Percentiles rank a stretch among this genome's conserved stretches.
Evolutionary conservation across 2,113 vertebrate genomes (phyloP).

Genomic region (Cavia aperea): DNA sequence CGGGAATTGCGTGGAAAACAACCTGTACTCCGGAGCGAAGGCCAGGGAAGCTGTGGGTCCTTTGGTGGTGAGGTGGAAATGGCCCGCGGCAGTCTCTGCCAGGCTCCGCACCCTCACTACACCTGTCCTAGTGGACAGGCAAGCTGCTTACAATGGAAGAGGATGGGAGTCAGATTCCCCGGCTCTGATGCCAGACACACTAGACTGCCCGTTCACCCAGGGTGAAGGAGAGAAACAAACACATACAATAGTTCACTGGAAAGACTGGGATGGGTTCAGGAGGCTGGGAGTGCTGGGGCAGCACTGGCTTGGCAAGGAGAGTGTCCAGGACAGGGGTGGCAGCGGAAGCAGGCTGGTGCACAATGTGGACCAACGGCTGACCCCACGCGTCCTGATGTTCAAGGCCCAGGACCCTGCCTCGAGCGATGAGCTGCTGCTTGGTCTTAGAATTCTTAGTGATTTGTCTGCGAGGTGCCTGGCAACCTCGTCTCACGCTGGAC

Average conservation of each 20-base stretch:
- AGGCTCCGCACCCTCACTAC: not conserved
- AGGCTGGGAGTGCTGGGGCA: not conserved
- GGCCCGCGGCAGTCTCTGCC: not conserved
- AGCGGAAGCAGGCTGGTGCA: not conserved
- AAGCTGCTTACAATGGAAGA: not conserved
- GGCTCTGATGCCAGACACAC: not conserved
- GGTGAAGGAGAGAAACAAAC: constrained; percentile 37
- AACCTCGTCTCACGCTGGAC: not conserved
- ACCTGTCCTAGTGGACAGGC: not conserved
- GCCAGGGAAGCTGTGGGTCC: not conserved
- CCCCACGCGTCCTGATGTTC: not conserved
- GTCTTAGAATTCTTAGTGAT: not conserved
- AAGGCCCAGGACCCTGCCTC: not conserved
- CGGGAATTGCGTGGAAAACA: not conserved
- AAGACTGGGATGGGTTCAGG: not conserved
- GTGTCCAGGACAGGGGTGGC: not conserved
- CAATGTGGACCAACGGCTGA: not conserved
- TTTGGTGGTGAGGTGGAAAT: not conserved
- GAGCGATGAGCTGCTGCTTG: not conserved
- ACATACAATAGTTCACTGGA: not conserved
- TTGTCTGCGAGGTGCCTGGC: not conserved
- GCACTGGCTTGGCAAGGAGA: not conserved
- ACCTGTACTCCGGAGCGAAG: not conserved
- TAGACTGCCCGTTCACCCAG: not conserved
- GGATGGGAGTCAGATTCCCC: not conserved